Conservation (phyloP, 2,888 invertebrate genomes). For the Cryptus viduatorius region DNA sequence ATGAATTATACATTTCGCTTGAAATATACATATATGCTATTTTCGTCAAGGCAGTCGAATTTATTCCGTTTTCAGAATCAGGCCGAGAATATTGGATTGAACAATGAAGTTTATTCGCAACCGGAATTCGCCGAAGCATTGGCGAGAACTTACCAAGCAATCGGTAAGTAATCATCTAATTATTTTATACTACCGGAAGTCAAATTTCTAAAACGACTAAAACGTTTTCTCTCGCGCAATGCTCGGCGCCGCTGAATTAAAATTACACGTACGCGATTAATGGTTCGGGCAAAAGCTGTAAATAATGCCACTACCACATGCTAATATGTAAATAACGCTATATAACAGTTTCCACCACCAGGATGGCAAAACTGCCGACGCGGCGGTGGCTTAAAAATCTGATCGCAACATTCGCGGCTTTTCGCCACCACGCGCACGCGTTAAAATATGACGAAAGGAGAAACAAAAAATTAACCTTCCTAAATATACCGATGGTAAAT, state of each 20-base stretch:
- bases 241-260: background rate
- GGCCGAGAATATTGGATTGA: slow-evolving; percentile 55
- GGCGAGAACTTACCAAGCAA: slow-evolving; percentile 68
- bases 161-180: slow-evolving; percentile 70
- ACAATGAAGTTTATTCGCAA: slow-evolving; percentile 61
- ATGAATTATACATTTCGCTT: slow-evolving; percentile 11
- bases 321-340: background rate
- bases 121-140: slow-evolving; percentile 70
- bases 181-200: background rate
- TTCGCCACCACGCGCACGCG: background rate
- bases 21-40: background rate
- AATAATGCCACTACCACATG: slow-evolving; percentile 17
- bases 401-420: background rate
- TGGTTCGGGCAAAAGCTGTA: slow-evolving; percentile 18
- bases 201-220: too few relatives aligned
- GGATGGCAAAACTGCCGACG: background rate
- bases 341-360: background rate
- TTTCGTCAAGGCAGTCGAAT: background rate
- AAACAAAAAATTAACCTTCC: background rate
- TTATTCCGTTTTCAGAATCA: slow-evolving; percentile 52
- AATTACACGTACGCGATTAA: background rate
- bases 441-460: background rate
- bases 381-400: background rate
- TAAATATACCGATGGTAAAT: background rate
- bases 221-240: too few relatives aligned